These are phyloP conservation scores for Drosophila stalkeri DNA, from an alignment of 2,888 invertebrate species.

Conservation along the genomic window DNA sequence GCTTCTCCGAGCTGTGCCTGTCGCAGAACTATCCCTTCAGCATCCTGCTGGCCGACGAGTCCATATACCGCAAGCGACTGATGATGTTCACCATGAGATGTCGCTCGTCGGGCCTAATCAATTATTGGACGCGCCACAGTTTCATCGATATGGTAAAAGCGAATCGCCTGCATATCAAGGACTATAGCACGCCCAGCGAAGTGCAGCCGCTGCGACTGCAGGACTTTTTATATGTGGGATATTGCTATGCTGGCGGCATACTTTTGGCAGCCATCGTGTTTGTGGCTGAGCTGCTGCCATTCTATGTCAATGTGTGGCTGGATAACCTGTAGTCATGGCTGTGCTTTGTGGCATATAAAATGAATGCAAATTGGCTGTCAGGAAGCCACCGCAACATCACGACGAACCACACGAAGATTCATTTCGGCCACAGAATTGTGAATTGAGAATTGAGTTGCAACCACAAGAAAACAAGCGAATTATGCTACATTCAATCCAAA, in stretches of 20 bases:
- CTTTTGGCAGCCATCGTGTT: slow-evolving; percentile 43
- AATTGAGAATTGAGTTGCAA: slow-evolving; percentile 51
- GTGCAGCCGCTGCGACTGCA: slow-evolving; percentile 16
- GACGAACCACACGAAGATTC: slow-evolving; percentile 63
- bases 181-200: slow-evolving; percentile 40
- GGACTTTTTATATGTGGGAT: slow-evolving; percentile 40
- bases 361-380: slow-evolving; percentile 74
- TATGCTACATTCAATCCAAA: slow-evolving; percentile 46
- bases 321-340: slow-evolving; percentile 52
- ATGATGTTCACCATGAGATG: slow-evolving; percentile 22
- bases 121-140: slow-evolving; percentile 46
- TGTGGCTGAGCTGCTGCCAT: slow-evolving; percentile 46
- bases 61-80: slow-evolving; percentile 39
- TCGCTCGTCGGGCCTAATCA: slow-evolving; percentile 38
- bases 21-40: neutral
- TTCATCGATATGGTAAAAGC: slow-evolving; percentile 61
- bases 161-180: slow-evolving; percentile 50
- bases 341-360: slow-evolving; percentile 51
- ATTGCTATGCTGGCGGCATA: slow-evolving; percentile 26
- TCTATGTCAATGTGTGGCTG: slow-evolving; percentile 61
- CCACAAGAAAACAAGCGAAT: slow-evolving; percentile 58
- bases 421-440: slow-evolving; percentile 53
- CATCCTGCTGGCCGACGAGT: slow-evolving; percentile 50
- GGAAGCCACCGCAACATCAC: slow-evolving; percentile 68
- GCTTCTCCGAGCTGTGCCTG: slow-evolving; percentile 52